Percentiles rank a stretch among this genome's conserved stretches.
These are phyloP conservation scores for Philypnodon macrostomus DNA, from an alignment of 2,797 vertebrate species.

Conservation along the genomic window DNA sequence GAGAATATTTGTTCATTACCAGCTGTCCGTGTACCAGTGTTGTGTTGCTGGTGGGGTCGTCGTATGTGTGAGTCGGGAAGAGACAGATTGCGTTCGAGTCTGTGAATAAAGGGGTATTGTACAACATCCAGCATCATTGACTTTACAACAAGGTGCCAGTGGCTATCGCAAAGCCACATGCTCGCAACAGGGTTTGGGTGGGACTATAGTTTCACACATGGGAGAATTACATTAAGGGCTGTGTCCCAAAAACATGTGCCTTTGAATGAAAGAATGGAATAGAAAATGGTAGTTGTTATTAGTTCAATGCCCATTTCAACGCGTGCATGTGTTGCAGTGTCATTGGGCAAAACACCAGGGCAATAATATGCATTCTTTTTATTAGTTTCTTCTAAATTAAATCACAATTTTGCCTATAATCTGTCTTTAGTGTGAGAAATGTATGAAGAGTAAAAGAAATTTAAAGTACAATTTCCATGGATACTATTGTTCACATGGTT, in stretches of 20 bases:
- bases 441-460: neutral
- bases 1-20: slow-evolving; percentile 65
- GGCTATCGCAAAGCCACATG: slow-evolving; percentile 36
- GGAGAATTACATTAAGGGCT: slow-evolving; percentile 32
- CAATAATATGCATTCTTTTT: no score
- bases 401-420: no score
- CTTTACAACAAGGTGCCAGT: slow-evolving; percentile 52
- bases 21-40: slow-evolving; percentile 50
- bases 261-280: slow-evolving; percentile 39
- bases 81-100: slow-evolving; percentile 44
- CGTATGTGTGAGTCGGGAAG: slow-evolving; percentile 16
- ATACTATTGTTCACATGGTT: no score
- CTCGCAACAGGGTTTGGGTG: slow-evolving; percentile 22
- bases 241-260: slow-evolving; percentile 30
- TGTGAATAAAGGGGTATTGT: slow-evolving; percentile 24
- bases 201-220: slow-evolving; percentile 54
- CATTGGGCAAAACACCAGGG: no score
- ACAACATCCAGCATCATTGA: slow-evolving; percentile 48
- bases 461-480: no score
- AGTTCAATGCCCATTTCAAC: no score
- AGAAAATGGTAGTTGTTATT: no score
- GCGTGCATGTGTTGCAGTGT: no score
- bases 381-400: no score
- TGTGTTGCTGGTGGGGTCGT: slow-evolving; percentile 36
- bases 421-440: no score